Conservation (phyloP, 2,888 invertebrate species). For the Sycophila texana region DNA sequence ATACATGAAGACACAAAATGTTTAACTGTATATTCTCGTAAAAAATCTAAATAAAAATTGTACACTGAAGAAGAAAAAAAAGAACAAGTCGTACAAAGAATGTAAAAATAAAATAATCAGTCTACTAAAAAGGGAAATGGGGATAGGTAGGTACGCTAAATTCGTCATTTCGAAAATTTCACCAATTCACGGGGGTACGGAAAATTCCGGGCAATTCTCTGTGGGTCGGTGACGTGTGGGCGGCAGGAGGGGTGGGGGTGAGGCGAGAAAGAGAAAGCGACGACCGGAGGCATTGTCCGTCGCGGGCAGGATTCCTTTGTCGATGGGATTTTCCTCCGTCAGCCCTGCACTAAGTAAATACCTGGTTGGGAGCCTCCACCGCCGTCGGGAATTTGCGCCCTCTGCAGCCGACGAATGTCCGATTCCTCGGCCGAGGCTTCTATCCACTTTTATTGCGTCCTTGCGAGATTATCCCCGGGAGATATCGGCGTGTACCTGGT, state of each 20-base stretch:
- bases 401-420: background rate
- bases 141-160: too few species aligned
- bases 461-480: background rate
- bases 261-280: constrained; percentile 7
- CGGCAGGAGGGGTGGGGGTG: too few species aligned
- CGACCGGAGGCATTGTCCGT: constrained; percentile 34
- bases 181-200: background rate
- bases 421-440: constrained; percentile 1
- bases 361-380: constrained; percentile 2
- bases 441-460: constrained; percentile 6
- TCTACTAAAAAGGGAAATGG: too few species aligned
- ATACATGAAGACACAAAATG: too few species aligned
- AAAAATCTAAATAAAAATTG: too few species aligned
- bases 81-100: too few species aligned
- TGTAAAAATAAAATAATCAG: too few species aligned
- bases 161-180: constrained; percentile 5
- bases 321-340: constrained; percentile 15
- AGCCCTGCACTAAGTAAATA: constrained; percentile 36
- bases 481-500: too few species aligned
- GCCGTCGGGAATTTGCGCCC: constrained; percentile 4
- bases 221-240: background rate
- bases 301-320: constrained; percentile 44
- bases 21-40: too few species aligned
- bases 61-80: too few species aligned
- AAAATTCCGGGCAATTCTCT: constrained; percentile 7